Conservation (phyloP, 2,113 vertebrate species). For the Prionailurus viverrinus region DNA sequence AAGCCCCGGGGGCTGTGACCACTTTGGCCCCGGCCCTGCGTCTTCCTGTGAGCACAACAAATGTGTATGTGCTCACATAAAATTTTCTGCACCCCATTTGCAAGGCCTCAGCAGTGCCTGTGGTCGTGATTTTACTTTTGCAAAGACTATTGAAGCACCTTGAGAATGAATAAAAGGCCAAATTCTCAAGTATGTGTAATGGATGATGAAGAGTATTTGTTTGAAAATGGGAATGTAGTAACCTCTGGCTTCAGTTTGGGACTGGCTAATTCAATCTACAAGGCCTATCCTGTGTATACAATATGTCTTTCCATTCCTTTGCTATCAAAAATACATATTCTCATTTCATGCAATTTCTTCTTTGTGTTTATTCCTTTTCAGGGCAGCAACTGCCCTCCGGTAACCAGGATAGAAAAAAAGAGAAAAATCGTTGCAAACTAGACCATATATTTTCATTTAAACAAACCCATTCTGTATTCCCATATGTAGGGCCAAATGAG, state of each 20-base stretch:
- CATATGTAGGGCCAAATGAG: neutral
- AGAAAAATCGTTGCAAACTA: conserved; percentile 61
- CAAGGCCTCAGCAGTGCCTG: neutral
- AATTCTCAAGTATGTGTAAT: conserved; percentile 35
- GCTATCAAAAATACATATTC: conserved; percentile 76
- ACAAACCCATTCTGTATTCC: conserved; percentile 37
- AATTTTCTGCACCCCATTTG: neutral
- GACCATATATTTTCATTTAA: conserved; percentile 68
- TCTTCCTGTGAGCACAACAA: neutral
- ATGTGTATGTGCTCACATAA: neutral
- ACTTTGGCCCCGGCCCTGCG: neutral
- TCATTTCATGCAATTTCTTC: conserved; percentile 72
- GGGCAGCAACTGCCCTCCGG: conserved; percentile 54
- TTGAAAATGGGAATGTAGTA: conserved; percentile 45
- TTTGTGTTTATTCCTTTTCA: conserved; percentile 73
- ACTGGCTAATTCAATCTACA: conserved; percentile 57
- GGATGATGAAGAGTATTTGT: conserved; percentile 63
- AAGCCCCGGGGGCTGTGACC: neutral
- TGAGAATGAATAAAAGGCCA: conserved; percentile 70
- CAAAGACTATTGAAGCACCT: conserved; percentile 55
- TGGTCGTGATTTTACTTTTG: conserved; percentile 57
- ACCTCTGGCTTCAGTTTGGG: conserved; percentile 68
- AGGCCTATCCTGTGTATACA: conserved; percentile 46
- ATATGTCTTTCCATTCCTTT: conserved; percentile 59
- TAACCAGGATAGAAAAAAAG: conserved; percentile 46